These are phyloP conservation scores for Crotalus horridus DNA, from an alignment of 2,113 vertebrate genomes.

Conservation along the genomic window DNA sequence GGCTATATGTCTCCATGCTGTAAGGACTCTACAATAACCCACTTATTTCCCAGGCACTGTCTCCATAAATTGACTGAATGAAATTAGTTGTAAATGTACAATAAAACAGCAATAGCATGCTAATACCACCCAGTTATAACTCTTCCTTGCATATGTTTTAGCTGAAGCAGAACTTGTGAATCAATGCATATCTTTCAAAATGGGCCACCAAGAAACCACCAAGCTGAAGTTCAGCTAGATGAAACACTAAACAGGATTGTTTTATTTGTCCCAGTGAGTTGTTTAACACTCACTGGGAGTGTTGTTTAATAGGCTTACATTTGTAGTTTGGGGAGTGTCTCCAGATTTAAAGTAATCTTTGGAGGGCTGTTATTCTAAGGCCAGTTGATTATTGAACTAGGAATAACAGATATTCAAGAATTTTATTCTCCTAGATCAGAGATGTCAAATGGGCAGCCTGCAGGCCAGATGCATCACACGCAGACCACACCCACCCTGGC, in stretches of 20 bases:
- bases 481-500: too few species aligned
- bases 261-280: neutral
- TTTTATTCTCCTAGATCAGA: neutral
- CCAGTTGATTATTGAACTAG: neutral
- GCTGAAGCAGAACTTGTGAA: neutral
- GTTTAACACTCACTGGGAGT: neutral
- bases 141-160: neutral
- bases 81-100: neutral
- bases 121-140: neutral
- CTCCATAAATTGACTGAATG: neutral
- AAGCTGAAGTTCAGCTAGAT: neutral
- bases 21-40: neutral
- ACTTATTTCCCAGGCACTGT: neutral
- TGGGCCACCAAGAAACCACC: neutral
- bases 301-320: neutral
- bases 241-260: neutral
- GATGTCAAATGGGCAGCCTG: too few species aligned
- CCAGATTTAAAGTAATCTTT: neutral
- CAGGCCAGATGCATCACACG: too few species aligned
- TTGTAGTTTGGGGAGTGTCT: neutral
- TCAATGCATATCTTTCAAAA: neutral
- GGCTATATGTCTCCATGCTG: neutral
- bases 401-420: neutral
- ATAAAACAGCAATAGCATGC: neutral
- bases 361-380: neutral